Evolutionary conservation across 2,113 vertebrate species (phyloP).

Genomic region (Eclectus roratus): DNA sequence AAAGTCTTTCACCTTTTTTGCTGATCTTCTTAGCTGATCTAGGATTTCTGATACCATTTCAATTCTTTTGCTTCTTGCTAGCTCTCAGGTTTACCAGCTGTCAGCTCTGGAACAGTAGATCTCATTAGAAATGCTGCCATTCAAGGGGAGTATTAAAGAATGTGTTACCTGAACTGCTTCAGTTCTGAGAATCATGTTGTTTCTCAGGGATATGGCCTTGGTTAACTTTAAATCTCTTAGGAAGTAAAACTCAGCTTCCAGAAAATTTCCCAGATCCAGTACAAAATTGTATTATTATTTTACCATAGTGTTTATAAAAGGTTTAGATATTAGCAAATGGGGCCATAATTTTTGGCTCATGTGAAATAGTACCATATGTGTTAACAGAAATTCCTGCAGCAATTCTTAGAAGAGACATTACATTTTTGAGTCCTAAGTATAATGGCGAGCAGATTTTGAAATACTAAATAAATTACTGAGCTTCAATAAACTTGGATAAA

Average conservation of each 20-base stretch:
- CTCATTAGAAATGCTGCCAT: neutral
- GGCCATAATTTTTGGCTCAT: neutral
- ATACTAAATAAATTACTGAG: neutral
- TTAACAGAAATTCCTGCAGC: neutral
- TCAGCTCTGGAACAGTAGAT: neutral
- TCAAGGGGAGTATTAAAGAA: neutral
- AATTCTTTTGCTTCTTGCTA: neutral
- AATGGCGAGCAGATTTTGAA: neutral
- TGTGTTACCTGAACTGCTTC: neutral
- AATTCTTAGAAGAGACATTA: neutral
- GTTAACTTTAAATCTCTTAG: neutral
- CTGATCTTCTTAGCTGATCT: neutral
- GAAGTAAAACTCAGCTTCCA: neutral
- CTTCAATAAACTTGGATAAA: neutral
- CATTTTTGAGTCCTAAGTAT: neutral
- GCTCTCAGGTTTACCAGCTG: neutral
- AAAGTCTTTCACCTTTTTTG: neutral
- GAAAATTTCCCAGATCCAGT: neutral
- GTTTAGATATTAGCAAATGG: neutral
- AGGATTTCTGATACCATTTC: neutral
- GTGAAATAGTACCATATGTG: neutral
- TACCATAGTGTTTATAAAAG: neutral
- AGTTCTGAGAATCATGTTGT: neutral
- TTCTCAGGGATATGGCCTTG: neutral
- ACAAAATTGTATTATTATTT: neutral